Base-by-base conservation (phyloP, 37 sponge, comb jelly and placozoan species). In the Spongilla lacustris region DNA sequence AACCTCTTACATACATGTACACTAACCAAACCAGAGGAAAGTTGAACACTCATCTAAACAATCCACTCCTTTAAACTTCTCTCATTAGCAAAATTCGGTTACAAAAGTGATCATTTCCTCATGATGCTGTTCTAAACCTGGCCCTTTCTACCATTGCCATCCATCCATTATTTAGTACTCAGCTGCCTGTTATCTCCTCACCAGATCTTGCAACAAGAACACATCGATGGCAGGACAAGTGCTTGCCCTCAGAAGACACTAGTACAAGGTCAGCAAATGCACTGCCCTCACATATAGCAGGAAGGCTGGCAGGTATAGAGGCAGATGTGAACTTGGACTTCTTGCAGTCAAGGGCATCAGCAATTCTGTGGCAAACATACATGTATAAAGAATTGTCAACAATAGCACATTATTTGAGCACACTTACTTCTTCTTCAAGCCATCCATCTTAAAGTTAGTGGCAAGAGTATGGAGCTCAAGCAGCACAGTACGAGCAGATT, bases 161-260 rank as follows among this genome's bases (percentile, higher is more conserved):
- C 46, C 8, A 10, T 8, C 4, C 8, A 46, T 8, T 46, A 8
- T 4, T 46, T 8, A 4, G 46, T 8, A 46, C 4, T 46, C 8
- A 8, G 8, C 8, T 46, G 8, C 8, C 46, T 8, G 8, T 46
- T 46, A 46, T 46, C 58, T 2, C 4, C 83, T 67, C 31, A 95
- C 96, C 96, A 66, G 92, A 89, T 74, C 96, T 70, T n/a, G 94
- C 89, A 23, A 88, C 89, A 1, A 96, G 81, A 50, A 96, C 86
- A 84, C 92, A 96, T 48, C 71, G 81, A 80, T 96, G 96, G 67
- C 96, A 96, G 4, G 46, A 50, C 48, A 91, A 36, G 28, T 48
- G 32, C 28, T 77, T 50, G 25, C 71, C 82, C 36, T 86, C 91
- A 22, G 73, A 30, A 23, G 84, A 79, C 32, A 87, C 69, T 31